Base-by-base conservation (phyloP, 2,888 invertebrate genomes). In the Pecten maximus region DNA sequence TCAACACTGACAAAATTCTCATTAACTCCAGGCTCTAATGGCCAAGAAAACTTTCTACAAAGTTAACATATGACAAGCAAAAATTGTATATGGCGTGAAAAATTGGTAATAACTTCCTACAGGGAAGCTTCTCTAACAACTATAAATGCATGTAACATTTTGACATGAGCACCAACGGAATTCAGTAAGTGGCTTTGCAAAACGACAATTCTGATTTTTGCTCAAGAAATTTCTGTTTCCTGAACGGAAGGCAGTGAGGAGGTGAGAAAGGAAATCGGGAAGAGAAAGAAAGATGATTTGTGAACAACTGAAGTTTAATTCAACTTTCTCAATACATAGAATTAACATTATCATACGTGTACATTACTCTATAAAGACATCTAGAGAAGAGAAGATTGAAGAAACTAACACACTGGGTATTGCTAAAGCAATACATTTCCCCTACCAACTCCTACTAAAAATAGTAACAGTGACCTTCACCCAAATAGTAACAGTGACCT, bases 31-130 rank as follows among this genome's bases (percentile, higher is more conserved):
- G 35, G 74, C 74, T 35, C 35, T 74, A 74, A 74, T 74, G 74
- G 74, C 35, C 10, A 35, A 16, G 28, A 74, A 74, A 74, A 74
- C 74, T 74, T 74, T 74, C 74, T 35, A 35, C 74, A 74, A 74
- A 74, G 74, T 74, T 74, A 74, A 35, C 74, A 74, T 74, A 74
- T 74, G 74, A 74, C 74, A 74, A 35, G 74, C 74, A 74, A 74
- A 74, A 74, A 35, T 74, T 74, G 74, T 74, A 35, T 74, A 74
- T 74, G 74, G 74, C 74, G 74, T 74, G 74, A 74, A 74, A 74
- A 74, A 74, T 74, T 28, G 74, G 8, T 74, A 74, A 74, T 74
- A 74, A 35, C 35, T 35, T 74, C 74, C 74, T 74, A 74, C 35
- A 15, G 74, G 0, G 74, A 74, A 74, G 10, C 12, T 74, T 74